Percentiles rank a stretch among this genome's conserved stretches.
These are phyloP conservation scores for Garra rufa DNA, from an alignment of 2,113 vertebrate genomes.

Conservation along the genomic window DNA sequence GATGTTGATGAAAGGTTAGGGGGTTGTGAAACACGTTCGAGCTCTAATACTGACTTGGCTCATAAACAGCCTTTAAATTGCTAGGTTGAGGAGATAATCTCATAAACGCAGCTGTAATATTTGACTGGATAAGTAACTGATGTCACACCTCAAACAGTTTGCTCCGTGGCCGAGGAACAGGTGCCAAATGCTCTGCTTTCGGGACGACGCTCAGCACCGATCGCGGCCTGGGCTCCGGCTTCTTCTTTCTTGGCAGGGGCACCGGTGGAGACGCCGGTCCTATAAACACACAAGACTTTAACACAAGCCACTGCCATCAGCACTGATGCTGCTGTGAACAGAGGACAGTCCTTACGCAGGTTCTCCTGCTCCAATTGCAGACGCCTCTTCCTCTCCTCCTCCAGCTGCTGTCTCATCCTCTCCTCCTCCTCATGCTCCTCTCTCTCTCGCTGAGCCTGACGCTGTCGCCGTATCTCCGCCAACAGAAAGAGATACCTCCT, in stretches of 20 bases:
- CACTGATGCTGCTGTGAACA: background rate
- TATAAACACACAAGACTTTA: conserved; percentile 27
- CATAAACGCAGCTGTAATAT: background rate
- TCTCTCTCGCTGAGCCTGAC: conserved; percentile 61
- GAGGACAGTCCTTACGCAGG: conserved; percentile 61
- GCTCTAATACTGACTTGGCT: background rate
- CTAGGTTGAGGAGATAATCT: background rate
- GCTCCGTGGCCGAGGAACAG: conserved; percentile 79
- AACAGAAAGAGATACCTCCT: conserved; percentile 55
- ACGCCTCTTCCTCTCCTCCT: conserved; percentile 59
- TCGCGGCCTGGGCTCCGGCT: conserved; percentile 52
- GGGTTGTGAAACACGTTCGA: background rate
- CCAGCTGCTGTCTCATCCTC: conserved; percentile 52
- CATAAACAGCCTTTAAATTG: background rate
- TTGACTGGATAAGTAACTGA: background rate
- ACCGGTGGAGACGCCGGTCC: conserved; percentile 67
- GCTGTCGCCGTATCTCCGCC: conserved; percentile 61
- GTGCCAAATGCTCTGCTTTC: conserved; percentile 52
- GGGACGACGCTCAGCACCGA: conserved; percentile 16
- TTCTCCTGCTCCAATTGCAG: conserved; percentile 59
- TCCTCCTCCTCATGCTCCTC: conserved; percentile 58
- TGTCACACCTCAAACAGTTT: conserved; percentile 72
- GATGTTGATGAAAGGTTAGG: too few relatives aligned
- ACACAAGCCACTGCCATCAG: background rate
- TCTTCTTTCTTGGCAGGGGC: conserved; percentile 72